These are phyloP conservation scores for Cydia splendana DNA, from an alignment of 1,140 invertebrate genomes.

Conservation along the genomic window DNA sequence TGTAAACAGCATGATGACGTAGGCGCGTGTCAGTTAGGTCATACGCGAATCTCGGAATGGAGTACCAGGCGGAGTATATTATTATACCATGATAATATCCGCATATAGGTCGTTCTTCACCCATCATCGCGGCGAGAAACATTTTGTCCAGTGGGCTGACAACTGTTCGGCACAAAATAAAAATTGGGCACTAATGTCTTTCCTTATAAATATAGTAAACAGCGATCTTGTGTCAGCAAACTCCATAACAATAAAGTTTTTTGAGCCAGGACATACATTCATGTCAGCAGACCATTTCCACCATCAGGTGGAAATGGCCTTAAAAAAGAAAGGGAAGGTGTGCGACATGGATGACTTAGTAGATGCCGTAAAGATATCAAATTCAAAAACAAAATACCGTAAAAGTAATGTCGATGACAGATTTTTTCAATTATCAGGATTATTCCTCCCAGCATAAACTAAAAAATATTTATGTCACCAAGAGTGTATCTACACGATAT, in stretches of 20 bases:
- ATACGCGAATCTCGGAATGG: too few species aligned
- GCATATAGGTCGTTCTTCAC: too few species aligned
- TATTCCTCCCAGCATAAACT: too few species aligned
- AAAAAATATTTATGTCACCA: too few species aligned
- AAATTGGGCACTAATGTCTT: constrained; percentile 49
- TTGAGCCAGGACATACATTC: constrained; percentile 32
- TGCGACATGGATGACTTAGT: constrained; percentile 57
- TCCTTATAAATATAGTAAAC: constrained; percentile 39
- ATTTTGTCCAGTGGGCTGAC: constrained; percentile 47
- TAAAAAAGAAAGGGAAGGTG: constrained; percentile 45
- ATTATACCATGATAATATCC: too few species aligned
- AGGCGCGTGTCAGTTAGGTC: too few species aligned
- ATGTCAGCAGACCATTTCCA: constrained; percentile 52
- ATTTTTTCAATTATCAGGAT: too few species aligned
- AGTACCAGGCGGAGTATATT: too few species aligned
- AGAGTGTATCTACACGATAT: too few species aligned
- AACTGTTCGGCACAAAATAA: constrained; percentile 48
- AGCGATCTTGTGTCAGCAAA: neutral
- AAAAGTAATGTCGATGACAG: too few species aligned
- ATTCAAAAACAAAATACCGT: too few species aligned
- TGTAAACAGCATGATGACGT: too few species aligned
- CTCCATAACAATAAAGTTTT: neutral
- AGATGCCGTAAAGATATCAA: neutral
- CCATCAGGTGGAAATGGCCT: constrained; percentile 46
- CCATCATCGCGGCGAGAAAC: constrained; percentile 38